phyloP scores from a whole-genome alignment of 2,797 vertebrate genomes.

The Calcarius lapponicus region DNA sequence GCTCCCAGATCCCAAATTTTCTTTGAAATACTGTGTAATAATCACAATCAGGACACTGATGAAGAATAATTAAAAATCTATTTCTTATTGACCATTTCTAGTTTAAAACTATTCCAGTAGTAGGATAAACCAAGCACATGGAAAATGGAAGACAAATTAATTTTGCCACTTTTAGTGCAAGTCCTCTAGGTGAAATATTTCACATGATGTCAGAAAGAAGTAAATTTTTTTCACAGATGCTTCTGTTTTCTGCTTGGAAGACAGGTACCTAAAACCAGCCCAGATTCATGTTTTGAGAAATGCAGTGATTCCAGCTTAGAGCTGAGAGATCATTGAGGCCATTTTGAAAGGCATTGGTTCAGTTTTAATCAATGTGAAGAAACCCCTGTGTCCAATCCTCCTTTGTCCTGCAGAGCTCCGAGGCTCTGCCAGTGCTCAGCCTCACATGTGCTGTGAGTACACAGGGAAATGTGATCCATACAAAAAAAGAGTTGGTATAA shows the following conservation, averaged over 20 bases:
- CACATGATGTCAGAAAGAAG: background rate
- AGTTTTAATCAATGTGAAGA: background rate
- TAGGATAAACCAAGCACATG: background rate
- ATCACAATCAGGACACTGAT: background rate
- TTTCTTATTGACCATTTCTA: background rate
- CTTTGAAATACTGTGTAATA: conserved; percentile 6
- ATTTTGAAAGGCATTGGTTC: background rate
- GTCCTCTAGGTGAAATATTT: background rate
- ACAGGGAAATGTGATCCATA: rapidly evolving
- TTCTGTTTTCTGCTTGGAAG: background rate
- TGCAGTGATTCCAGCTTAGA: background rate
- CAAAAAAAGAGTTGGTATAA: background rate
- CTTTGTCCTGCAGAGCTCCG: background rate
- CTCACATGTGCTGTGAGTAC: background rate
- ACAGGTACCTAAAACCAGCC: background rate
- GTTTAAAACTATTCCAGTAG: background rate
- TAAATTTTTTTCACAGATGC: background rate
- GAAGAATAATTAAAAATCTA: background rate
- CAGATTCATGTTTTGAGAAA: background rate
- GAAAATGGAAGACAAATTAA: background rate
- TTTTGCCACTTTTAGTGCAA: background rate
- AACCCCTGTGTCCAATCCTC: background rate
- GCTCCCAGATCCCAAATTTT: background rate
- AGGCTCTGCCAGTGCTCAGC: background rate
- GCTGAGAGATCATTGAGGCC: background rate